Percentiles rank a stretch among this genome's conserved stretches.
Conservation (phyloP, 2,888 invertebrate species). For the Harpalus rufipes region DNA sequence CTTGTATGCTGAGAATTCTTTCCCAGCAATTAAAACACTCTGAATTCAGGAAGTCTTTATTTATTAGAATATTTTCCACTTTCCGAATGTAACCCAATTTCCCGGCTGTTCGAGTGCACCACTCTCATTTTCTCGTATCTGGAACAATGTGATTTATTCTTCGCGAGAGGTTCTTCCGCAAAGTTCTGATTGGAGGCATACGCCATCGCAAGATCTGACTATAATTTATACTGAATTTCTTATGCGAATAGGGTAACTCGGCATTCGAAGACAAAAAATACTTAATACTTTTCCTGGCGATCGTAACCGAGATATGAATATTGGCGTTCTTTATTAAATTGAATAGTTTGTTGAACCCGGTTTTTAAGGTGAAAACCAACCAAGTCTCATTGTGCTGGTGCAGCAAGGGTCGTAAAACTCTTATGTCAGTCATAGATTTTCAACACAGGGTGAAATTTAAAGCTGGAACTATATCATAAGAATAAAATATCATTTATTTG, state of each 20-base stretch:
- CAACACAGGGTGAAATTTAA: background rate
- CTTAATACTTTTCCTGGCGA: slow-evolving; percentile 35
- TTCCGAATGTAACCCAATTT: slow-evolving; percentile 38
- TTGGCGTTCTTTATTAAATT: slow-evolving; percentile 37
- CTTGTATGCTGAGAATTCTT: slow-evolving; percentile 2
- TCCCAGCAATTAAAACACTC: slow-evolving; percentile 27
- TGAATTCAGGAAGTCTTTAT: slow-evolving; percentile 11
- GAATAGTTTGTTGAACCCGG: slow-evolving; percentile 19
- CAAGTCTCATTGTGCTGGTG: background rate
- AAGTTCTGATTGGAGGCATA: slow-evolving; percentile 48
- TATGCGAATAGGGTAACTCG: slow-evolving; percentile 24
- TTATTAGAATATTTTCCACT: slow-evolving; percentile 36
- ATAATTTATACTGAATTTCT: slow-evolving; percentile 48
- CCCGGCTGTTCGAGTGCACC: slow-evolving; percentile 4
- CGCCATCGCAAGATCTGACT: slow-evolving; percentile 42
- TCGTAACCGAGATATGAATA: slow-evolving; percentile 44
- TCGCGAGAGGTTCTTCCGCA: slow-evolving; percentile 20
- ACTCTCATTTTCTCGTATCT: slow-evolving; percentile 36
- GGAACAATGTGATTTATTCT: slow-evolving; percentile 20
- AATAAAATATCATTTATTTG: background rate
- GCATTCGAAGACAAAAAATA: slow-evolving; percentile 43
- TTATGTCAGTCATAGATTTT: background rate
- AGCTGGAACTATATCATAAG: too few relatives aligned
- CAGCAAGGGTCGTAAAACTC: background rate
- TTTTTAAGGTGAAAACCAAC: background rate